A percentile compares a stretch with the other conserved stretches of the same genome.
phyloP scores from a whole-genome alignment of 2,113 vertebrate genomes.

The Oenanthe oenanthe region DNA sequence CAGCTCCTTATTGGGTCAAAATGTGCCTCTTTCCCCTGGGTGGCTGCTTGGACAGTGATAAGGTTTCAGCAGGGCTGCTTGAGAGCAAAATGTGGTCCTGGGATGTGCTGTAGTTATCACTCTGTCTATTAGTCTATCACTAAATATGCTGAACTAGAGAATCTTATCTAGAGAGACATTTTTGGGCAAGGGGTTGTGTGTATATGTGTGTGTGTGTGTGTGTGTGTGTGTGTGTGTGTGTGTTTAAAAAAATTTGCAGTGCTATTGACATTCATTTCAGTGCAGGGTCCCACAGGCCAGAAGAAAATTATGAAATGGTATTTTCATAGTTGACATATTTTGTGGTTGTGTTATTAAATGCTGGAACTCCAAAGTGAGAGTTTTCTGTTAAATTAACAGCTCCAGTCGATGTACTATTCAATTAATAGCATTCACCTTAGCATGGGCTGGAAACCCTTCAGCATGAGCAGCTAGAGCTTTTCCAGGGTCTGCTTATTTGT shows the following conservation, averaged over 20 bases:
- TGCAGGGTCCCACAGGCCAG: neutral
- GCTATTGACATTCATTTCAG: neutral
- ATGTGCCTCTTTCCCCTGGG: neutral
- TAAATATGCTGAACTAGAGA: neutral
- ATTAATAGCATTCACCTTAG: neutral
- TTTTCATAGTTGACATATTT: neutral
- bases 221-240: no score
- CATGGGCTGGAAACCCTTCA: neutral
- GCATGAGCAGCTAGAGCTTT: accelerated
- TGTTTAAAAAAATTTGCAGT: neutral
- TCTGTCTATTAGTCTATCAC: neutral
- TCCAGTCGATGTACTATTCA: neutral
- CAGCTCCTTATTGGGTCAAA: neutral
- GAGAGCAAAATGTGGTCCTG: neutral
- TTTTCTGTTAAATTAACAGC: conserved; percentile 7
- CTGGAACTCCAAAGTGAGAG: neutral
- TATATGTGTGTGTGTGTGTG: neutral
- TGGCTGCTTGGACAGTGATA: neutral
- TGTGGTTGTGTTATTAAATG: neutral
- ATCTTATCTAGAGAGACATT: neutral
- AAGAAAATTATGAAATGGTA: neutral
- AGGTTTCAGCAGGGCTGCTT: neutral
- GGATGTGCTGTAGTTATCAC: neutral
- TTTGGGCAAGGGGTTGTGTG: neutral
- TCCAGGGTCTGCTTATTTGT: neutral